phyloP scores from a whole-genome alignment of 2,797 vertebrate genomes.

The Pseudochirops corinnae region DNA sequence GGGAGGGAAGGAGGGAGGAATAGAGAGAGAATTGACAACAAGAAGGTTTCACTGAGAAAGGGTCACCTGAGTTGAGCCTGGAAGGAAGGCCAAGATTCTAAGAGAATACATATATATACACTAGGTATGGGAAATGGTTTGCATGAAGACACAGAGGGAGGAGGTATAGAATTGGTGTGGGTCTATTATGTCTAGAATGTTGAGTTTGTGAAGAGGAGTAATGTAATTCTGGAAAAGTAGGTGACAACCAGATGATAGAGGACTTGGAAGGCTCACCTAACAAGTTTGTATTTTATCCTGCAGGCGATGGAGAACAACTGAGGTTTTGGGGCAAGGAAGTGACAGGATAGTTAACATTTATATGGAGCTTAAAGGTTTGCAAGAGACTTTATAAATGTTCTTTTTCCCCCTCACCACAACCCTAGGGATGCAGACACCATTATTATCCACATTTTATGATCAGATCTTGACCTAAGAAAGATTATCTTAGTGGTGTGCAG shows the following conservation, averaged over 20 bases:
- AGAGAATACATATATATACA: not conserved
- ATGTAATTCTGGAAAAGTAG: not conserved
- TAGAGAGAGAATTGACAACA: not conserved
- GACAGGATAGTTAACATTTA: not conserved
- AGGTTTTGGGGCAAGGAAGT: not conserved
- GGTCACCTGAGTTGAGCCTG: not conserved
- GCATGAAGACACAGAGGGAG: not conserved
- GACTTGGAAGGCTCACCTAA: not conserved
- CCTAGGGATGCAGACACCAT: not conserved
- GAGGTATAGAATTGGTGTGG: not conserved
- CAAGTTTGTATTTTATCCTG: not conserved
- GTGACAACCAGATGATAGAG: not conserved
- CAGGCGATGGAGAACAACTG: not conserved
- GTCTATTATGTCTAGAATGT: not conserved
- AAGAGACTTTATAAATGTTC: not conserved
- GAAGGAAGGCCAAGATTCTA: not conserved
- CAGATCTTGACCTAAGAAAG: not conserved
- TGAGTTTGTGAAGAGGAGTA: not conserved
- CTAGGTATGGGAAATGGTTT: not conserved
- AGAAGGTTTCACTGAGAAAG: not conserved
- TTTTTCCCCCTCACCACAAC: not conserved
- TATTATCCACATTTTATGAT: not conserved
- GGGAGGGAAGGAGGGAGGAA: no score
- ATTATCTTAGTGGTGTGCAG: not conserved
- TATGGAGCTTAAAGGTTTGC: not conserved